A percentile compares a stretch with the other conserved stretches of the same genome.
Conservation (phyloP, 1,140 invertebrate genomes). For the Drosophila kepulauana region DNA sequence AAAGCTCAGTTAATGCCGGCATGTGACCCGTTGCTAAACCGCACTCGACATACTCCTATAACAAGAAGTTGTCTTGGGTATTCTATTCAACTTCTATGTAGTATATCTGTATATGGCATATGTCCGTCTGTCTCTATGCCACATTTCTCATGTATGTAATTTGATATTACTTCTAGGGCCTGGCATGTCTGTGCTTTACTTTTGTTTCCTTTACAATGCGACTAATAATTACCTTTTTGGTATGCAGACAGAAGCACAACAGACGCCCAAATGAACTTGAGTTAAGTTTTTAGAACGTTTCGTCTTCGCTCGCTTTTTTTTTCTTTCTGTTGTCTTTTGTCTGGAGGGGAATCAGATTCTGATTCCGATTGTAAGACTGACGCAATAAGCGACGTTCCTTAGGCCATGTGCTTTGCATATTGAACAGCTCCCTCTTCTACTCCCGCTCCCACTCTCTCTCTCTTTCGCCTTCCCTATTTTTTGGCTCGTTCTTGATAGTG, state of each 20-base stretch:
- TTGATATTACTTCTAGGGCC: constrained; percentile 64
- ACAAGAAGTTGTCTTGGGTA: constrained; percentile 4
- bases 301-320: constrained; percentile 5
- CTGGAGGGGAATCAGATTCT: constrained; percentile 5
- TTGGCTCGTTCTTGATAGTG: neutral
- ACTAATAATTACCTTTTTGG: constrained; percentile 82
- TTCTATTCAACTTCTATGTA: constrained; percentile 22
- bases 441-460: neutral
- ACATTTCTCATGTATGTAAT: constrained; percentile 75
- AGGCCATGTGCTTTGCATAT: constrained; percentile 57
- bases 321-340: constrained; percentile 7
- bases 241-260: constrained; percentile 77
- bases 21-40: constrained; percentile 40
- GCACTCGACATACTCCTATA: constrained; percentile 3
- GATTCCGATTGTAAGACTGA: constrained; percentile 15
- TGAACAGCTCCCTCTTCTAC: constrained; percentile 33
- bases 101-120: neutral
- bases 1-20: constrained; percentile 46
- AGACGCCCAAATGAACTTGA: constrained; percentile 55
- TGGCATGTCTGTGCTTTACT: constrained; percentile 9
- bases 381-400: constrained; percentile 36
- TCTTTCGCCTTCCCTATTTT: constrained; percentile 12
- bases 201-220: constrained; percentile 68
- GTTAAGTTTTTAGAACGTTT: constrained; percentile 45
- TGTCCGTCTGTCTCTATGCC: constrained; percentile 47